Conservation (phyloP, 2,888 invertebrate genomes). For the Pachymerium ferrugineum region DNA sequence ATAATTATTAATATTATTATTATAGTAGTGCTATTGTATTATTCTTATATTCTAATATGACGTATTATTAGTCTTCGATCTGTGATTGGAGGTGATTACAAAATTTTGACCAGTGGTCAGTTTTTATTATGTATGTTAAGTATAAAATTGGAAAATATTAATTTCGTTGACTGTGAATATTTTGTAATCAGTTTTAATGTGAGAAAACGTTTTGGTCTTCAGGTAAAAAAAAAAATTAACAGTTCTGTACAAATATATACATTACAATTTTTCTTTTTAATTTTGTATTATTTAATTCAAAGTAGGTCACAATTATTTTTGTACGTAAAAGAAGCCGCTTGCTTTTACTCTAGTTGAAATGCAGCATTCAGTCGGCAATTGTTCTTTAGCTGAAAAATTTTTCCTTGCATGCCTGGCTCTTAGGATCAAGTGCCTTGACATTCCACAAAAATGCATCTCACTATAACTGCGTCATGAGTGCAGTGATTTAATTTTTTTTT, state of each 20-base stretch:
- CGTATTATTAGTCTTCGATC: constrained; percentile 17
- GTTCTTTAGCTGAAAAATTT: background rate
- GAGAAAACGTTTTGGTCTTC: background rate
- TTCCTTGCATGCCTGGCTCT: constrained; percentile 6
- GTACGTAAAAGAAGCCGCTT: background rate
- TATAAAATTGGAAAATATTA: background rate
- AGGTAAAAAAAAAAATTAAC: background rate
- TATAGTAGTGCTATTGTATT: background rate
- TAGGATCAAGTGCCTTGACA: constrained; percentile 13
- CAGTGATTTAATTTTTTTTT: background rate
- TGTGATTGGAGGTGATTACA: constrained; percentile 16
- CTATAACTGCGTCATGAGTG: no score
- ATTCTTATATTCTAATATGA: background rate
- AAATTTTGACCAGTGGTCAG: constrained; percentile 1
- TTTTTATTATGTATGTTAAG: background rate
- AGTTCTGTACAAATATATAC: background rate
- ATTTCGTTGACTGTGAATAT: background rate
- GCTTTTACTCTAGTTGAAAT: background rate
- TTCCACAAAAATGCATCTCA: constrained; percentile 6
- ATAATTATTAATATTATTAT: background rate
- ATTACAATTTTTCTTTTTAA: background rate
- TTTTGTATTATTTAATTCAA: background rate
- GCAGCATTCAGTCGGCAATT: background rate
- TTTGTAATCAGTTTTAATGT: constrained; percentile 18
- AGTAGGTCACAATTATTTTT: constrained; percentile 19